Conservation (phyloP, 2,797 vertebrate genomes). For the Sebastes trivittatus region DNA sequence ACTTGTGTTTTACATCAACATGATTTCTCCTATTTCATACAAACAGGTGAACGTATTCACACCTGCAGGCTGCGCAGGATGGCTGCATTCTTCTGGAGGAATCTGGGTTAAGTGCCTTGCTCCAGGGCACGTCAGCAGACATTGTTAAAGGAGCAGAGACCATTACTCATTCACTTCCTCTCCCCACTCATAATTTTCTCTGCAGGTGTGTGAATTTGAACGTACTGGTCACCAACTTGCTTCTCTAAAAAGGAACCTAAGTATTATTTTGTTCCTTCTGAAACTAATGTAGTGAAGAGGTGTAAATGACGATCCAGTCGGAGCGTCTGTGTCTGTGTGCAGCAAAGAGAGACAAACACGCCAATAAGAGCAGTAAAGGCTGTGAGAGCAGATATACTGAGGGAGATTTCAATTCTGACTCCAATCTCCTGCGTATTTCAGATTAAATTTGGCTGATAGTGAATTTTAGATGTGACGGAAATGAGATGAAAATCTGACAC, state of each 20-base stretch:
- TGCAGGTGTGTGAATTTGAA: constrained; percentile 9
- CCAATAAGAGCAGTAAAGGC: background rate
- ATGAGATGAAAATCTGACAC: background rate
- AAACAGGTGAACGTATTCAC: background rate
- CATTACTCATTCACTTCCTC: background rate
- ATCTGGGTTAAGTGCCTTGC: background rate
- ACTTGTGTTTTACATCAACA: background rate
- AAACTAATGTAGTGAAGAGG: background rate
- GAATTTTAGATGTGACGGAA: background rate
- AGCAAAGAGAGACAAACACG: background rate
- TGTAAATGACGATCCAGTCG: background rate
- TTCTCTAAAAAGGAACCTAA: background rate
- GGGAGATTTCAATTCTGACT: background rate
- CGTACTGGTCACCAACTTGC: background rate
- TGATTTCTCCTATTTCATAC: background rate
- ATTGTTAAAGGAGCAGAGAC: constrained; percentile 9
- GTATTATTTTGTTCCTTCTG: constrained; percentile 3
- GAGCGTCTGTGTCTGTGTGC: background rate
- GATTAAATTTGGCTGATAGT: background rate
- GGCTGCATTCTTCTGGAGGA: background rate
- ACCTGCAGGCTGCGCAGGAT: background rate
- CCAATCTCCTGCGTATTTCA: background rate
- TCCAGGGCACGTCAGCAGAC: background rate
- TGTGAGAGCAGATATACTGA: background rate
- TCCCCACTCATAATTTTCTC: background rate